A percentile compares a stretch with the other conserved stretches of the same genome.
Conservation (phyloP, 1,140 invertebrate genomes). For the Drosophila triauraria region DNA sequence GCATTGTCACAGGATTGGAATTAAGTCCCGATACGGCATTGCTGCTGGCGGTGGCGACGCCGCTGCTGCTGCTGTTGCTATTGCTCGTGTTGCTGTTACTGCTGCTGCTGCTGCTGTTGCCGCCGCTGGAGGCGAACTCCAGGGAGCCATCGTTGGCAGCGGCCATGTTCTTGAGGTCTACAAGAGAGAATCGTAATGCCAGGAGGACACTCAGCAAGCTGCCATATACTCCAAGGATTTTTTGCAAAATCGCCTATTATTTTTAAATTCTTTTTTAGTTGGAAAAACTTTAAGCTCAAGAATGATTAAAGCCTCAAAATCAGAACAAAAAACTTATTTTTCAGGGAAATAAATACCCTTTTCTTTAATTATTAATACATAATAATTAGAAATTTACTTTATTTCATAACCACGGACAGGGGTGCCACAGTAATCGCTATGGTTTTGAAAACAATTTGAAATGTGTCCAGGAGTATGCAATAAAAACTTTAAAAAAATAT, state of each 20-base stretch:
- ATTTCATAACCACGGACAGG: too few relatives aligned
- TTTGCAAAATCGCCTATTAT: slow-evolving; percentile 6
- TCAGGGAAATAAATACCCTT: too few relatives aligned
- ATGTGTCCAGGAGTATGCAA: too few relatives aligned
- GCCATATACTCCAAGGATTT: slow-evolving; percentile 12
- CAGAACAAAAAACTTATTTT: too few relatives aligned
- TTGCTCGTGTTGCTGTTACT: slow-evolving; percentile 30
- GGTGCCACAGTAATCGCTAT: too few relatives aligned
- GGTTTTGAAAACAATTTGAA: too few relatives aligned
- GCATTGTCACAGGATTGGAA: slow-evolving; percentile 19
- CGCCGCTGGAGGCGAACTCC: slow-evolving; percentile 67
- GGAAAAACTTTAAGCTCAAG: too few relatives aligned
- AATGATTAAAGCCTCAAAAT: neutral
- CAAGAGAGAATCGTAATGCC: slow-evolving; percentile 60
- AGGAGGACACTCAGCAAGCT: slow-evolving; percentile 30
- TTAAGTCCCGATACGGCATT: slow-evolving; percentile 14
- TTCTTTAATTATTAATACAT: too few relatives aligned
- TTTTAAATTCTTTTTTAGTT: neutral
- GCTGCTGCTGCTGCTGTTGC: slow-evolving; percentile 49
- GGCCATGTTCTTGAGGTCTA: slow-evolving; percentile 81
- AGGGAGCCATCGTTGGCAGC: slow-evolving; percentile 75
- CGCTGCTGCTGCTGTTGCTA: slow-evolving; percentile 35
- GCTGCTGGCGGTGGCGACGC: slow-evolving; percentile 39
- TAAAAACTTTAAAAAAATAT: too few relatives aligned
- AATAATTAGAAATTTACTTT: too few relatives aligned